Conservation (phyloP, 2,888 invertebrate species). For the Agrotis puta region DNA sequence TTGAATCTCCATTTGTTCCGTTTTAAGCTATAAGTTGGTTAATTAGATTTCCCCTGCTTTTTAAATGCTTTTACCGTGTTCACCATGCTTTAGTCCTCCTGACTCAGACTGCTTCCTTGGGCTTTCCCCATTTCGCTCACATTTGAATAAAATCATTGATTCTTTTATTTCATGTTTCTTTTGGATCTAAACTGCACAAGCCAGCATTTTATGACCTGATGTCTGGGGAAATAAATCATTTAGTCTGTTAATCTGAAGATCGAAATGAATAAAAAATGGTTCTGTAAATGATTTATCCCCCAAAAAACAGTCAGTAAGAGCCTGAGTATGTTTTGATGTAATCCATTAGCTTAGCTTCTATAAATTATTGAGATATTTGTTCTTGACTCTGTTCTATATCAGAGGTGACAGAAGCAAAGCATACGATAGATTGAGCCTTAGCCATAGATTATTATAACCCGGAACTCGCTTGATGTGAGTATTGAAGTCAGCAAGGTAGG, state of each 20-base stretch:
- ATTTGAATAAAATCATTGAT: not conserved
- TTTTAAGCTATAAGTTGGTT: no score
- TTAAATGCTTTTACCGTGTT: not conserved
- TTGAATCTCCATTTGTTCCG: not conserved
- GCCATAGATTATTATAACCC: no score
- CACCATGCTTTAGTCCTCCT: not conserved
- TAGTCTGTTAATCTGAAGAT: conserved; percentile 2
- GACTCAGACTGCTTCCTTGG: no score
- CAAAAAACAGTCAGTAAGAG: conserved; percentile 19
- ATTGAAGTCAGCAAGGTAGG: no score
- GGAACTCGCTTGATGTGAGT: no score
- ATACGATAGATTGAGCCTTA: no score
- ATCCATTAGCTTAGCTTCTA: not conserved
- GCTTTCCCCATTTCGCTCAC: not conserved
- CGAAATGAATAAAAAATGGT: conserved; percentile 4
- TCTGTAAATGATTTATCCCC: conserved; percentile 19
- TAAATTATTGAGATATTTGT: no score
- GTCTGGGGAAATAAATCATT: conserved; percentile 19
- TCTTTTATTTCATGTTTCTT: not conserved
- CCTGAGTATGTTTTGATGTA: conserved; percentile 7
- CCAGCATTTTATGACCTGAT: conserved; percentile 1
- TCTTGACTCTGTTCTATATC: no score
- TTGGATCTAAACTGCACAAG: conserved; percentile 12
- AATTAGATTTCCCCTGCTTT: not conserved
- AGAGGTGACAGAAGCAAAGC: no score